phyloP scores from a whole-genome alignment of 2,888 invertebrate species.

The Scaptodrosophila latifasciaeformis region DNA sequence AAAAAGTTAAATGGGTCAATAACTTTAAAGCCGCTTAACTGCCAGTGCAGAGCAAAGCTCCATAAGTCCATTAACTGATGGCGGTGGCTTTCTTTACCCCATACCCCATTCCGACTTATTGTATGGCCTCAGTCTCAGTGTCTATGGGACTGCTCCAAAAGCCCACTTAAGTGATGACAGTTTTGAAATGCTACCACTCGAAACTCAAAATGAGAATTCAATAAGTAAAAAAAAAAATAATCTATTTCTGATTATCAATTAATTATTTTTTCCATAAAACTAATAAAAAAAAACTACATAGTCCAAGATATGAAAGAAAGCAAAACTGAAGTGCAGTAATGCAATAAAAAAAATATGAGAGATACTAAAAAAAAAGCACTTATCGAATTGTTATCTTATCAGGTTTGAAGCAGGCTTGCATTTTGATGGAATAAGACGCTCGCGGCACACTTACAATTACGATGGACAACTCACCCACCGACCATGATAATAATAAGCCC shows the following conservation, averaged over 20 bases:
- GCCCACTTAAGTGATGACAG: constrained; percentile 24
- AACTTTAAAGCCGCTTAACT: constrained; percentile 37
- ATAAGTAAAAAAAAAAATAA: constrained; percentile 17
- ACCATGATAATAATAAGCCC: constrained; percentile 24
- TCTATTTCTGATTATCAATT: constrained; percentile 58
- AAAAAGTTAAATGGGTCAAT: constrained; percentile 31
- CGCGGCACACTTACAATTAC: constrained; percentile 47
- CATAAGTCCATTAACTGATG: constrained; percentile 33
- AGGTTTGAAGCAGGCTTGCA: no score
- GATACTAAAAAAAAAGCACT: no score
- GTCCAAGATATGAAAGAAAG: constrained; percentile 5
- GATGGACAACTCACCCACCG: constrained; percentile 12
- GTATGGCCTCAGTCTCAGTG: constrained; percentile 15
- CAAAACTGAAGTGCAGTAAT: constrained; percentile 10
- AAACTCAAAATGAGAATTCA: background rate
- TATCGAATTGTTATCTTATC: constrained; percentile 46
- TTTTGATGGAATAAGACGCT: constrained; percentile 46
- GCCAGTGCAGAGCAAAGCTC: constrained; percentile 20
- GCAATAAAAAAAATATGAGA: no score
- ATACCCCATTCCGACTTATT: constrained; percentile 23
- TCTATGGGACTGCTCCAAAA: background rate
- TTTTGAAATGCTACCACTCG: constrained; percentile 30
- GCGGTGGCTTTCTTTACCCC: background rate
- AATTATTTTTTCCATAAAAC: constrained; percentile 49
- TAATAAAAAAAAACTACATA: constrained; percentile 25